Evolutionary conservation across 1,140 invertebrate genomes (phyloP), one percentile per base, ranked within the genome.

Genomic region (Drosophila novamexicana): DNA sequence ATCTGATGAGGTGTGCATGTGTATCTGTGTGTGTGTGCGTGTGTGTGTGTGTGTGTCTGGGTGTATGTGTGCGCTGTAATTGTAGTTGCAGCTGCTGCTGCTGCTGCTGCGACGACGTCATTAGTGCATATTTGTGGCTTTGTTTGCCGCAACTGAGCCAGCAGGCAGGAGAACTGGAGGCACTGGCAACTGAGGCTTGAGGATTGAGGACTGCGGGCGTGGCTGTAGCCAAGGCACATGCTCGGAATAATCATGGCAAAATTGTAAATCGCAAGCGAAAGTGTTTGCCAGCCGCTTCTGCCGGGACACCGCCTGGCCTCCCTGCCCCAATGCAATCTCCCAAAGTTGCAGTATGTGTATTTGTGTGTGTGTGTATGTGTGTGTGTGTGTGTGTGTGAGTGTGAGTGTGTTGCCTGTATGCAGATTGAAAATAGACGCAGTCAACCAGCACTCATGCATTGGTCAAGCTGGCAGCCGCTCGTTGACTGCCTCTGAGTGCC

Each of bases 61-160:
- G 62, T n/a, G 18, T 42, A 29, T 50, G 63, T 47, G 53, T 64
- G 59, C 16, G 42, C 53, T 65, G 74, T 65, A 65, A 70, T 63
- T 70, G 72, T 64, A 64, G 54, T 36, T 72, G 69, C 62, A 71
- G 61, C 58, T 65, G 65, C 40, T 65, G 64, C 18, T 67, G 56
- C 36, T 42, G 49, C 14, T 44, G 58, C 52, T 54, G 56, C 66
- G 79, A 82, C 82, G 83, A 86, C 79, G 80, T 91, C 88, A 91
- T 91, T 91, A 91, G 89, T 91, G 88, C 88, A 88, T 91, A 91
- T 91, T 91, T 91, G 88, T 91, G 89, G 88, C 84, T 89, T 89
- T 89, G 81, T 91, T 91, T 91, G 84, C 88, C 89, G 65, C 88
- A 91, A 91, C 78, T 75, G 80, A 77, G 77, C 65, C 76, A 75